These are phyloP conservation scores for Lucilia sericata DNA, from an alignment of 1,140 invertebrate genomes.

Conservation along the genomic window DNA sequence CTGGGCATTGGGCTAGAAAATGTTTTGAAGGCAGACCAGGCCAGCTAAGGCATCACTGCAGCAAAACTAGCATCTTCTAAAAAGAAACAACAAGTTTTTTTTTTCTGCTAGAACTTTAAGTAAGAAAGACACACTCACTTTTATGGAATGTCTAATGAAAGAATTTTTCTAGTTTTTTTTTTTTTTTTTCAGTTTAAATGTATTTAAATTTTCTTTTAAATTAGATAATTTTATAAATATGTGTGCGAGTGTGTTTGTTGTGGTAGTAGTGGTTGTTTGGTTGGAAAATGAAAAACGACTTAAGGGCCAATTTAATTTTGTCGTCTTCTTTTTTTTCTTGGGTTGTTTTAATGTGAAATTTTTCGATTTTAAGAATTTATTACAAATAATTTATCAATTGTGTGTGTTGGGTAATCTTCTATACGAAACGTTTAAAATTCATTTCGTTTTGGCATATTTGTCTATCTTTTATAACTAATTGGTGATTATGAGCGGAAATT, in stretches of 20 bases:
- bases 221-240: neutral
- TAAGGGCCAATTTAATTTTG: slow-evolving; percentile 16
- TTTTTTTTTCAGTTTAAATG: neutral
- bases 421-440: neutral
- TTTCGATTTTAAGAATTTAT: slow-evolving; percentile 57
- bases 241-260: neutral
- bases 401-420: slow-evolving; percentile 30
- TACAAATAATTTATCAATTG: slow-evolving; percentile 64
- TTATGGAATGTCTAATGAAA: neutral
- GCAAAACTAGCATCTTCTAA: neutral
- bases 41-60: neutral
- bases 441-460: slow-evolving; percentile 59
- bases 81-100: neutral
- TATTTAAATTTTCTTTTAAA: slow-evolving; percentile 17
- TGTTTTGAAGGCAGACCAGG: too few species aligned
- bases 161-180: neutral
- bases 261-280: neutral
- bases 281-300: neutral
- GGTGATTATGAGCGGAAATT: slow-evolving; percentile 66
- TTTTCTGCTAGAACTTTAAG: neutral
- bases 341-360: neutral
- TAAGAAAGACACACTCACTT: neutral
- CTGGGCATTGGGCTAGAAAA: slow-evolving; percentile 19
- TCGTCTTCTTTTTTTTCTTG: neutral
- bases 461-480: slow-evolving; percentile 60